Evolutionary conservation across 2,888 invertebrate species (phyloP), one percentile per base, ranked within the genome.

Genomic region (Pilophorus perplexus): DNA sequence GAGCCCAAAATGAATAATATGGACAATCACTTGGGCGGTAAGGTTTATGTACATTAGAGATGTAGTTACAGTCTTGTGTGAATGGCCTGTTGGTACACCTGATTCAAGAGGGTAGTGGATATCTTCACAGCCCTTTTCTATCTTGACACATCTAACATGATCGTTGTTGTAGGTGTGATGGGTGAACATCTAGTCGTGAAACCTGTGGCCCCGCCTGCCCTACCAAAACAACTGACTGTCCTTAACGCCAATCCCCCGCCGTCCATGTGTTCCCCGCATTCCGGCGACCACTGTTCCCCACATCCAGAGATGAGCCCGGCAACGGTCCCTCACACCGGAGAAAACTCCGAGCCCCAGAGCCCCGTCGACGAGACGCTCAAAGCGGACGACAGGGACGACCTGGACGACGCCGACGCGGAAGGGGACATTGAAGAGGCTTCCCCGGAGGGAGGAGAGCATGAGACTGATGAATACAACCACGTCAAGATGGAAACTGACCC

Each of bases 11-110:
- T 27, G 5, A 66, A 59, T 22, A 57, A 57, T 18, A 38, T 70
- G 6, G 75, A 78, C 70, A 78, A 79, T 72, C 69, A 69, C 55
- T 42, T 67, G 42, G 65, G 67, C 60, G 50, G 52, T n/a, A n/a
- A n/a, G n/a, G n/a, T n/a, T n/a, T n/a, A n/a, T n/a, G n/a, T n/a
- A n/a, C n/a, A n/a, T n/a, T n/a, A n/a, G n/a, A n/a, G n/a, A n/a
- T n/a, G n/a, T n/a, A n/a, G n/a, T n/a, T n/a, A n/a, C n/a, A n/a
- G n/a, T n/a, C n/a, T n/a, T n/a, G n/a, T n/a, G n/a, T n/a, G n/a
- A n/a, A n/a, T n/a, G n/a, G n/a, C n/a, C n/a, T n/a, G n/a, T n/a
- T n/a, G n/a, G n/a, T n/a, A n/a, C n/a, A n/a, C n/a, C n/a, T n/a
- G n/a, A n/a, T n/a, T n/a, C n/a, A n/a, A n/a, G n/a, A n/a, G n/a